Conservation (phyloP, 2,888 invertebrate genomes). For the Leptodirus hochenwartii region DNA sequence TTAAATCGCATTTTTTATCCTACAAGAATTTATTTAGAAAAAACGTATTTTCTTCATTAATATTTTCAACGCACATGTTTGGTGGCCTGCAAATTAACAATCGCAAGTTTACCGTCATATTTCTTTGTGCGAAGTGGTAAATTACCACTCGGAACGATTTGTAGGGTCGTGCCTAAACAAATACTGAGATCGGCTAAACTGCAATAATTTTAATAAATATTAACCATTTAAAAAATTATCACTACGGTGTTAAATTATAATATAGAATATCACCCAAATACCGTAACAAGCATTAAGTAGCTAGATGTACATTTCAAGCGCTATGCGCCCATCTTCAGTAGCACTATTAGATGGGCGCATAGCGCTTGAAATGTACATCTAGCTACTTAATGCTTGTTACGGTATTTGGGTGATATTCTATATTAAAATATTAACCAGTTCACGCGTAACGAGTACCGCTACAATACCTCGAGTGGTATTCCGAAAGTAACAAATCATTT, state of each 20-base stretch:
- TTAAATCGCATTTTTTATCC: slow-evolving; percentile 81
- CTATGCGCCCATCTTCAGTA: too few relatives aligned
- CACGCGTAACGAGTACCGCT: too few relatives aligned
- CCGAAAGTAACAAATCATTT: slow-evolving; percentile 64
- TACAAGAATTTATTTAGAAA: slow-evolving; percentile 19
- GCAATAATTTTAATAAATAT: slow-evolving; percentile 24
- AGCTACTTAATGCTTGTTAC: too few relatives aligned
- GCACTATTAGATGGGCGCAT: too few relatives aligned
- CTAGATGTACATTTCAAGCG: too few relatives aligned
- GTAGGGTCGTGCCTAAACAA: slow-evolving; percentile 91
- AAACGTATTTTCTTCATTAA: not conserved
- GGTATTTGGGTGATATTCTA: too few relatives aligned
- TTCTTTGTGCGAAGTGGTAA: slow-evolving; percentile 73
- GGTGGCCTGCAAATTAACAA: slow-evolving; percentile 94
- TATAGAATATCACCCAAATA: too few relatives aligned
- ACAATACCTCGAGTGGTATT: slow-evolving; percentile 75
- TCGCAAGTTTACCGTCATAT: slow-evolving; percentile 73
- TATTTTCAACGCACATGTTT: slow-evolving; percentile 52
- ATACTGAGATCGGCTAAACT: slow-evolving; percentile 87
- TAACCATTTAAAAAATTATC: too few relatives aligned
- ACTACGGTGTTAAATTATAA: too few relatives aligned
- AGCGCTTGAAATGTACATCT: too few relatives aligned
- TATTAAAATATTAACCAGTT: too few relatives aligned
- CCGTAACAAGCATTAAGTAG: too few relatives aligned
- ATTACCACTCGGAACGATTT: slow-evolving; percentile 94